Conservation (phyloP, 2,797 vertebrate species). For the Lagothrix lagotricha region DNA sequence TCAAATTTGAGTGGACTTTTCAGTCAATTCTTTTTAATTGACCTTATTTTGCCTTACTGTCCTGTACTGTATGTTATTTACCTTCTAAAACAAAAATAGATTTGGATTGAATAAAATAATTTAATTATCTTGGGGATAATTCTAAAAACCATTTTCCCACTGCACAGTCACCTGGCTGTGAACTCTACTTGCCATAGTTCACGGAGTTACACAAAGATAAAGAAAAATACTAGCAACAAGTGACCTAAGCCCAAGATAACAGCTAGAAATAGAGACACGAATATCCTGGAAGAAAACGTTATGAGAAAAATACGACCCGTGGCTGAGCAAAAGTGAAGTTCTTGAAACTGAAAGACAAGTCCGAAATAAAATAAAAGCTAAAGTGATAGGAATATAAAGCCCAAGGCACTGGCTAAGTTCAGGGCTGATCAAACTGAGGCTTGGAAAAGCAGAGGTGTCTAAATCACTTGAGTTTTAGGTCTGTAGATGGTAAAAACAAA, state of each 20-base stretch:
- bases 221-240: not conserved
- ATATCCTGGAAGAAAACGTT: not conserved
- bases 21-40: not conserved
- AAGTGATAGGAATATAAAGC: not conserved
- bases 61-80: not conserved
- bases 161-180: not conserved
- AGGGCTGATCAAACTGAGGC: not conserved
- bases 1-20: not conserved
- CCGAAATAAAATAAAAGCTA: not conserved
- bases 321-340: not conserved
- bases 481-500: not conserved
- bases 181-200: not conserved
- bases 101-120: not conserved
- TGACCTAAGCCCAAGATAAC: not conserved
- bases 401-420: not conserved
- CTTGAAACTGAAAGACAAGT: not conserved
- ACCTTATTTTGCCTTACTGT: not conserved
- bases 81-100: not conserved
- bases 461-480: not conserved
- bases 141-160: not conserved
- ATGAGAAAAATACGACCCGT: too few species aligned
- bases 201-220: not conserved
- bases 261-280: not conserved
- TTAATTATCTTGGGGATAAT: not conserved
- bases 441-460: not conserved